Conservation (phyloP, 2,888 invertebrate species). For the Alentia gelatinosa region DNA sequence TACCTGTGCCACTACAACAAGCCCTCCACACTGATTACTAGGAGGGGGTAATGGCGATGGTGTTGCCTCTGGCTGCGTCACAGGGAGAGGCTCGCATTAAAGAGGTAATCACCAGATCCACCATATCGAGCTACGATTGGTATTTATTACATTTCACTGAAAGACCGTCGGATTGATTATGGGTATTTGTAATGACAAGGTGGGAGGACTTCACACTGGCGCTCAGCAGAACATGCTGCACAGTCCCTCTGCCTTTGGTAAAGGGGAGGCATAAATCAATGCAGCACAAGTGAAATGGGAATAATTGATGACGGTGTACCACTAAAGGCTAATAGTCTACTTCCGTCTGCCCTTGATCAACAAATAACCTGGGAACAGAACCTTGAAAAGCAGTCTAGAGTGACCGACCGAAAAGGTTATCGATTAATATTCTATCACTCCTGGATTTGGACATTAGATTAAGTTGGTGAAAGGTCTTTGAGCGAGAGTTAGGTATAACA, state of each 20-base stretch:
- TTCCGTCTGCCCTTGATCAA: background rate
- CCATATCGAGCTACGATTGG: background rate
- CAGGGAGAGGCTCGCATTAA: background rate
- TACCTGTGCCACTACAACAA: background rate
- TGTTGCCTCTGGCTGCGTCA: background rate
- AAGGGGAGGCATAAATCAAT: slow-evolving; percentile 1
- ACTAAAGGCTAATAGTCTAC: background rate
- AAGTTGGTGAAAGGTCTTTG: too few relatives aligned
- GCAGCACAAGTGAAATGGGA: background rate
- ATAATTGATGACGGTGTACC: background rate
- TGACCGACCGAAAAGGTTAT: background rate
- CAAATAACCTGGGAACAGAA: slow-evolving; percentile 1
- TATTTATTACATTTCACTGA: background rate
- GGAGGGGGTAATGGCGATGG: background rate
- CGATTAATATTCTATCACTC: background rate
- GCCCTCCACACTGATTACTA: background rate
- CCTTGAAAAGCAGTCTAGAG: background rate
- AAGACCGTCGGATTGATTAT: background rate
- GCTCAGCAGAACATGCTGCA: background rate
- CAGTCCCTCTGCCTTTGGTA: background rate
- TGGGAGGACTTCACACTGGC: background rate
- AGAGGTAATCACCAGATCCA: background rate
- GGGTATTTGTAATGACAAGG: background rate
- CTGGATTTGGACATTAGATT: too few relatives aligned
- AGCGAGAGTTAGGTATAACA: too few relatives aligned